Percentiles rank a stretch among this genome's conserved stretches.
phyloP scores from a whole-genome alignment of 1,140 invertebrate species.

The Drosophila insularis region DNA sequence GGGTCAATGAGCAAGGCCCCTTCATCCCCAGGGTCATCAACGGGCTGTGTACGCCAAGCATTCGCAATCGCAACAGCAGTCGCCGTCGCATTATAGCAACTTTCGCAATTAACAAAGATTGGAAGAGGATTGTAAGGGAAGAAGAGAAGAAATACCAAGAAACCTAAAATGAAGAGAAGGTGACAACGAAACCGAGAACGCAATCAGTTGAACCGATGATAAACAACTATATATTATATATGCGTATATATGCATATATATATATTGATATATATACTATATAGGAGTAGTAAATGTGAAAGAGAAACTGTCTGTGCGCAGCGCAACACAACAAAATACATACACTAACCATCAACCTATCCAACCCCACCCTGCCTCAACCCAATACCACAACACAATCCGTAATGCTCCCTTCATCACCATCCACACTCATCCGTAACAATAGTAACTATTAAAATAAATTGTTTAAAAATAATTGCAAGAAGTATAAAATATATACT shows the following conservation, averaged over 20 bases:
- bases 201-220: constrained; percentile 46
- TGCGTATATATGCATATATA: constrained; percentile 53
- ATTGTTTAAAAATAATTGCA: constrained; percentile 52
- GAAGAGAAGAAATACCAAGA: constrained; percentile 29
- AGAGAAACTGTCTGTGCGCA: constrained; percentile 77
- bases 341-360: constrained; percentile 22
- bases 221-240: constrained; percentile 61
- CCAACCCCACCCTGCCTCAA: constrained; percentile 11
- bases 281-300: constrained; percentile 75
- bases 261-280: constrained; percentile 45
- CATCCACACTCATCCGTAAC: constrained; percentile 31
- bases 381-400: constrained; percentile 6
- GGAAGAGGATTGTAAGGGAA: background rate
- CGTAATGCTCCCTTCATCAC: constrained; percentile 30
- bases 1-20: constrained; percentile 72
- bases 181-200: constrained; percentile 3
- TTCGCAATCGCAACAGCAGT: constrained; percentile 21
- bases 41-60: constrained; percentile 36
- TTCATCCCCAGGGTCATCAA: constrained; percentile 45
- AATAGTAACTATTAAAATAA: constrained; percentile 59
- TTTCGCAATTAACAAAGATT: constrained; percentile 47
- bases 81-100: constrained; percentile 43
- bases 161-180: background rate
- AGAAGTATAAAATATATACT: constrained; percentile 52
- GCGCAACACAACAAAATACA: constrained; percentile 59